These are phyloP conservation scores for Poeciliopsis retropinna DNA, from an alignment of 2,113 vertebrate genomes.

Conservation along the genomic window DNA sequence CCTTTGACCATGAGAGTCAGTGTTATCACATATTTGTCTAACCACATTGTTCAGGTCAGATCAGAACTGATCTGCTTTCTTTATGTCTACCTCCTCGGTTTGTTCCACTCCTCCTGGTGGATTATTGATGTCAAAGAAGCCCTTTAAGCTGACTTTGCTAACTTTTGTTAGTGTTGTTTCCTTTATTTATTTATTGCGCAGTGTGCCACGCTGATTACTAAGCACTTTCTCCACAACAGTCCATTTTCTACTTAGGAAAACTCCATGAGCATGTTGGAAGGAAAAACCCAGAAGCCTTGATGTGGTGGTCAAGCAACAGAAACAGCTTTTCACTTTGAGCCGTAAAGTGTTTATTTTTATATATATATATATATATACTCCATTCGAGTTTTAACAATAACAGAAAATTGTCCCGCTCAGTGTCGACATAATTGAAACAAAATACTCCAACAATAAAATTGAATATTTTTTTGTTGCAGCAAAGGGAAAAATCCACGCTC, in stretches of 20 bases:
- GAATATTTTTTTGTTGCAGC: constrained; percentile 37
- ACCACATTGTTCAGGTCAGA: no score
- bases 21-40: no score
- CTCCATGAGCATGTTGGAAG: constrained; percentile 20
- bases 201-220: constrained; percentile 26
- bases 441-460: constrained; percentile 37
- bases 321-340: constrained; percentile 45
- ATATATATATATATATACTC: constrained; percentile 7
- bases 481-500: constrained; percentile 12
- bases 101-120: constrained; percentile 45
- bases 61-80: constrained; percentile 8
- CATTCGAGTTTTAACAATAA: constrained; percentile 51
- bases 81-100: constrained; percentile 21
- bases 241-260: constrained; percentile 53
- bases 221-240: constrained; percentile 34
- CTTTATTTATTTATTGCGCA: constrained; percentile 30
- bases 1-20: no score
- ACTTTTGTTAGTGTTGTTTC: constrained; percentile 1
- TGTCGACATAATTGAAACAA: constrained; percentile 39
- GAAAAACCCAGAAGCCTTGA: constrained; percentile 46
- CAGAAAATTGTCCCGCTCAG: constrained; percentile 38
- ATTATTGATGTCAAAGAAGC: constrained; percentile 50
- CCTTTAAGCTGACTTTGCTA: constrained; percentile 39
- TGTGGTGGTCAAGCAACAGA: constrained; percentile 59
- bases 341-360: constrained; percentile 51